Base-by-base conservation (phyloP, 2,888 invertebrate genomes). In the Tanytarsus gracilentus region DNA sequence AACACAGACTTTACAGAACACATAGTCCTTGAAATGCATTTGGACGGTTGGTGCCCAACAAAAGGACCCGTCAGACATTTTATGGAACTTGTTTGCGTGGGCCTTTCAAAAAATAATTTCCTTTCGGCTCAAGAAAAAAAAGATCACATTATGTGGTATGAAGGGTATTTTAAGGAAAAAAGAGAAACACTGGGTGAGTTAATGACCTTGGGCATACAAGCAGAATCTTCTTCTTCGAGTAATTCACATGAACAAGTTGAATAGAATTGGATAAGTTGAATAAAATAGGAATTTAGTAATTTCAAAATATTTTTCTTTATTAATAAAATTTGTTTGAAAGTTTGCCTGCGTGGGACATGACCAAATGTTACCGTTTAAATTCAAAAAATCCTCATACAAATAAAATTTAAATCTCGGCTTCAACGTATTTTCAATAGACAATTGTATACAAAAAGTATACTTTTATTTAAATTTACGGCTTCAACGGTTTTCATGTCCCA, bases 81-180 rank as follows among this genome's bases (percentile, higher is more conserved):
- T 71, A 98, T 99, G 98, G 96, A 99, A 69, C 77, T 98, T 5
- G 96, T 98, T 0, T 87, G 89, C 66, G 82, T 87, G 0, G 98
- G 97, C 4, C 78, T 99, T 1, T 93, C 95, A 0, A 95, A 95
- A 73, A 99, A 98, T 76, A 86, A 93, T 0, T 92, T 89, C 72
- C 78, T 97, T 67, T 88, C 88, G 0, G 90, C 87, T 0, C 73
- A 84, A 64, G 89, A 95, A 67, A 99, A 99, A 71, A 80, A 79
- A 64, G 89, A 87, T 9, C 93, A 95, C 68, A 87, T 99, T 48
- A 73, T 83, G 63, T 98, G 97, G 97, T 98, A 87, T 70, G 84
- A 82, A 64, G 81, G 92, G 59, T 98, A 93, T 70, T 97, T 98
- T 70, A 81, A 81, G 63, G 80, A 82, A 1, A 95, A 94, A 69